Evolutionary conservation across 2,888 invertebrate species (phyloP).

Genomic region (Hipparchia sbordonii): DNA sequence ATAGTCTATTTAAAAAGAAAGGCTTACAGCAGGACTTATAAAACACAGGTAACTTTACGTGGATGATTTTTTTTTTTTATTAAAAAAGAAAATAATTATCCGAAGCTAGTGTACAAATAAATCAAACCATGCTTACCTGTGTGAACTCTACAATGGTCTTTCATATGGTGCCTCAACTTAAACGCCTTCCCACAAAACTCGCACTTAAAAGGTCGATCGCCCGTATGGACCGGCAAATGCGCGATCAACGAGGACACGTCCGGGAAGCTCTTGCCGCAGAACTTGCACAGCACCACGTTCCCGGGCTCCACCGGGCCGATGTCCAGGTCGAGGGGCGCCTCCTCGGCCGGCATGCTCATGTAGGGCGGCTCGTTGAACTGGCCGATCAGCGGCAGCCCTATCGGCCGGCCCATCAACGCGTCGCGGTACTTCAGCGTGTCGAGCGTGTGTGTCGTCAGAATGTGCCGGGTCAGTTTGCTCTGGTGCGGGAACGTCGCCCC

Average conservation of each 20-base stretch:
- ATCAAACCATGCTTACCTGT: constrained; percentile 84
- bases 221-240: constrained; percentile 94
- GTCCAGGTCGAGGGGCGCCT: constrained; percentile 84
- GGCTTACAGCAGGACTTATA: too few relatives aligned
- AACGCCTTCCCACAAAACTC: constrained; percentile 97
- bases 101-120: neutral
- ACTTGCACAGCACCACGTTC: constrained; percentile 94
- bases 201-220: constrained; percentile 95
- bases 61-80: too few relatives aligned
- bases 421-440: constrained; percentile 94
- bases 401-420: constrained; percentile 76
- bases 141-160: constrained; percentile 96
- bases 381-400: constrained; percentile 69
- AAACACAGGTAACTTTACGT: too few relatives aligned
- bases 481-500: constrained; percentile 94
- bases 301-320: constrained; percentile 85
- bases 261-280: constrained; percentile 96
- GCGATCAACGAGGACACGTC: constrained; percentile 94
- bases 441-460: constrained; percentile 93
- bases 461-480: constrained; percentile 95
- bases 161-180: constrained; percentile 96
- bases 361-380: constrained; percentile 77
- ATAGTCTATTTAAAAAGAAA: too few relatives aligned
- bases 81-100: neutral
- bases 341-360: constrained; percentile 80